Conservation (phyloP, 1,140 invertebrate genomes). For the Maconellicoccus hirsutus region DNA sequence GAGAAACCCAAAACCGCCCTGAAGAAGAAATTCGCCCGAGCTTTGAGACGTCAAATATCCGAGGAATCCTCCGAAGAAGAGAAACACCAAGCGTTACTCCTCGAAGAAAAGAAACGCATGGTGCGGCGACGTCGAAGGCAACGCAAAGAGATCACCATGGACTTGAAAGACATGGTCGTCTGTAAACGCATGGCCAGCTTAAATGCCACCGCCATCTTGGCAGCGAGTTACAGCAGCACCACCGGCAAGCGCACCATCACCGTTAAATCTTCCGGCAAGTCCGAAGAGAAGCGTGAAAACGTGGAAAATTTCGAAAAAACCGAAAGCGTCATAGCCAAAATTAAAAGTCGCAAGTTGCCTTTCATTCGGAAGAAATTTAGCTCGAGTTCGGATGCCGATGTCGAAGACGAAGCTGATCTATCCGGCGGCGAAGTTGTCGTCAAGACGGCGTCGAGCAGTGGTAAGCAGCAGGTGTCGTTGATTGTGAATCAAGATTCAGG, state of each 20-base stretch:
- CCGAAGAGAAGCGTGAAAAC: constrained; percentile 34
- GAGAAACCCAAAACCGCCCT: not conserved
- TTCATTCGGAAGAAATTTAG: constrained; percentile 4
- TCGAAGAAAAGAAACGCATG: constrained; percentile 33
- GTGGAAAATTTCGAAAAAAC: constrained; percentile 29
- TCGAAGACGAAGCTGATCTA: constrained; percentile 37
- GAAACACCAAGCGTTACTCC: constrained; percentile 30
- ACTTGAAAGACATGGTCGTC: constrained; percentile 75
- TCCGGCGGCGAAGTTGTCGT: constrained; percentile 35
- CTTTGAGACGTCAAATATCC: constrained; percentile 28
- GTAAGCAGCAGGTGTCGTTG: constrained; percentile 26
- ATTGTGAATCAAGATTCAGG: constrained; percentile 55
- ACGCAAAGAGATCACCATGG: constrained; percentile 60
- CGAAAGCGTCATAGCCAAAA: constrained; percentile 25
- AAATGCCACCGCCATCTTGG: constrained; percentile 82
- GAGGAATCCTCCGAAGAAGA: constrained; percentile 28
- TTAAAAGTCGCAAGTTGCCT: constrained; percentile 1
- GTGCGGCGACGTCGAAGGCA: constrained; percentile 36
- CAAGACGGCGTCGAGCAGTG: not conserved
- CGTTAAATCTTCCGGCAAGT: constrained; percentile 15
- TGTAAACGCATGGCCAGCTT: constrained; percentile 84
- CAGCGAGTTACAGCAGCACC: constrained; percentile 58
- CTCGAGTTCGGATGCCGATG: constrained; percentile 22
- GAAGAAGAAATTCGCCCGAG: constrained; percentile 34
- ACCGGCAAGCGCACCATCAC: not conserved